phyloP scores from a whole-genome alignment of 2,797 vertebrate species.

The Sylvilagus floridanus region DNA sequence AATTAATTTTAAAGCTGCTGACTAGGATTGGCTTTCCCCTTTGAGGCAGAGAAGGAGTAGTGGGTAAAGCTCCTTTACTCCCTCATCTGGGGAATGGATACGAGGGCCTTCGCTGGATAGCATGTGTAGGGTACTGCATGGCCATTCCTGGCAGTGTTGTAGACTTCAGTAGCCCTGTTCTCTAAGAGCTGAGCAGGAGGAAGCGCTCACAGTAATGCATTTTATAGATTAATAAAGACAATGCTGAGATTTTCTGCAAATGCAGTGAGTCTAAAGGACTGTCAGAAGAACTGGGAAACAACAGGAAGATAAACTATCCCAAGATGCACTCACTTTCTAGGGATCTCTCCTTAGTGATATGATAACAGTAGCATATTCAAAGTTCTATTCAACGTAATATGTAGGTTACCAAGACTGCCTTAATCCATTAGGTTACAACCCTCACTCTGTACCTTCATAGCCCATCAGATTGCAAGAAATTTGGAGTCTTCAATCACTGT shows the following conservation, averaged over 20 bases:
- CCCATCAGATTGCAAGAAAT: constrained; percentile 23
- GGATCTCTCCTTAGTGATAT: background rate
- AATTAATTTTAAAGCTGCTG: constrained; percentile 28
- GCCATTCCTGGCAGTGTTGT: background rate
- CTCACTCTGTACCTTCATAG: constrained; percentile 8
- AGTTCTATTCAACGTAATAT: background rate
- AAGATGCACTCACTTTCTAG: background rate
- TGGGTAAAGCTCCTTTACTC: background rate
- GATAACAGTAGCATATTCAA: background rate
- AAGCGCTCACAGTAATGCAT: too few relatives aligned
- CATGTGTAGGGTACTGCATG: background rate
- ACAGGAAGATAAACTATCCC: background rate
- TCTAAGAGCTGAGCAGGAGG: background rate
- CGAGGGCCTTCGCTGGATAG: background rate
- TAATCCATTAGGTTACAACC: background rate
- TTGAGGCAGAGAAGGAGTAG: background rate
- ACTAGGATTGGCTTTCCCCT: background rate
- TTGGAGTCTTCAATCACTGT: background rate
- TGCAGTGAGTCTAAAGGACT: background rate
- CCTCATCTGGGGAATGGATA: background rate
- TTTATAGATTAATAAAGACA: background rate
- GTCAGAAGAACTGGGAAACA: background rate
- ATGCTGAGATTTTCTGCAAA: background rate
- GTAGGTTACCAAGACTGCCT: background rate
- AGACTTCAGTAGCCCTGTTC: background rate